phyloP scores from a whole-genome alignment of 2,113 vertebrate species.

The Tyrannus savana region DNA sequence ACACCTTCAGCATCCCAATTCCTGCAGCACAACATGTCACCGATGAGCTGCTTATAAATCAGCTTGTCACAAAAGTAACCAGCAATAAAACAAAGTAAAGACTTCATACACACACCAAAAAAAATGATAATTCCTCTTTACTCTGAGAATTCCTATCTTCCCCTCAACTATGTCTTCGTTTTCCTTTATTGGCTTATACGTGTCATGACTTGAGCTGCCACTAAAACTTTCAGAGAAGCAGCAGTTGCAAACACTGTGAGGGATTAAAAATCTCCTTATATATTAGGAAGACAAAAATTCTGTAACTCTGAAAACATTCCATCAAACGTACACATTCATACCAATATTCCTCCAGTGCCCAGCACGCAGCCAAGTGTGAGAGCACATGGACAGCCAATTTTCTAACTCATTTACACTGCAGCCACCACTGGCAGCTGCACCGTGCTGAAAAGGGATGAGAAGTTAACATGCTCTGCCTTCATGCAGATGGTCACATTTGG shows the following conservation, averaged over 20 bases:
- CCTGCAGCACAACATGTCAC: neutral
- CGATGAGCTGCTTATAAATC: neutral
- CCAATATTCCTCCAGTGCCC: neutral
- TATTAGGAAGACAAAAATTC: neutral
- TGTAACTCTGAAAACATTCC: neutral
- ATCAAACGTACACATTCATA: neutral
- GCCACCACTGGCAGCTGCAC: neutral
- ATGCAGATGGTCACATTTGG: neutral
- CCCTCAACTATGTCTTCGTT: neutral
- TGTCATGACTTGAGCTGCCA: neutral
- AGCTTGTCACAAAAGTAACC: neutral
- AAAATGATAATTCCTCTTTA: neutral
- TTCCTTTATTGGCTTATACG: neutral
- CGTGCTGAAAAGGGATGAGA: neutral
- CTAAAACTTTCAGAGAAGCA: neutral
- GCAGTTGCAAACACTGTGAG: neutral
- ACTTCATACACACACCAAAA: neutral
- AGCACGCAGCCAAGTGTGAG: neutral
- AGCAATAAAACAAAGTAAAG: neutral
- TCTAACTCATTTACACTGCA: neutral
- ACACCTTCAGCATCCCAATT: neutral
- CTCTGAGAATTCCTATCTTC: neutral
- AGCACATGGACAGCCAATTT: too few relatives aligned
- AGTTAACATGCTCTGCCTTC: neutral
- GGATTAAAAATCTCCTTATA: neutral